phyloP scores from a whole-genome alignment of 2,888 invertebrate species.

The Metallyticus violacea region DNA sequence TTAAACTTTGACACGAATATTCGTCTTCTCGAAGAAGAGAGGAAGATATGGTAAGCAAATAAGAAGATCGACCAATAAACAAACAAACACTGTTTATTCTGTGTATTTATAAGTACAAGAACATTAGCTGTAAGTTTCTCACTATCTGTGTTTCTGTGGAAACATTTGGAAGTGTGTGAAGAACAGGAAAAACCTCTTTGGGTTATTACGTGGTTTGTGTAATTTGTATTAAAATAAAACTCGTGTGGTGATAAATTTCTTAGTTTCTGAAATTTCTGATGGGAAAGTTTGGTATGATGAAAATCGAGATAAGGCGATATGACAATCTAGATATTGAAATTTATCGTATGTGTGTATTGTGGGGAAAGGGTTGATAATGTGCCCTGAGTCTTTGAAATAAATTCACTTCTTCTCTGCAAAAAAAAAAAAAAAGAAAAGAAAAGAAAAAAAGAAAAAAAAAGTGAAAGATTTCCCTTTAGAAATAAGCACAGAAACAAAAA shows the following conservation, averaged over 20 bases:
- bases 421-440: too few relatives aligned
- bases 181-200: neutral
- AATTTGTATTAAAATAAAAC: neutral
- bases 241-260: neutral
- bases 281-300: neutral
- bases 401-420: neutral
- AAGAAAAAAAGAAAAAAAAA: too few relatives aligned
- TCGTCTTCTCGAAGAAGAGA: neutral
- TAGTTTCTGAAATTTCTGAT: neutral
- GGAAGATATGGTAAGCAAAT: neutral
- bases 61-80: neutral
- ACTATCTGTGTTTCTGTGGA: neutral
- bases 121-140: neutral
- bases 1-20: neutral
- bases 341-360: neutral
- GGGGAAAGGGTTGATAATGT: neutral
- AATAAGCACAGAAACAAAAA: neutral
- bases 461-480: neutral
- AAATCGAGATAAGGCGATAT: neutral
- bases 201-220: neutral
- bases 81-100: neutral
- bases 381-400: neutral
- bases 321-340: neutral
- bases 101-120: neutral
- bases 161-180: neutral